phyloP scores from a whole-genome alignment of 2,888 invertebrate genomes.

The Eustalomyia histrio region DNA sequence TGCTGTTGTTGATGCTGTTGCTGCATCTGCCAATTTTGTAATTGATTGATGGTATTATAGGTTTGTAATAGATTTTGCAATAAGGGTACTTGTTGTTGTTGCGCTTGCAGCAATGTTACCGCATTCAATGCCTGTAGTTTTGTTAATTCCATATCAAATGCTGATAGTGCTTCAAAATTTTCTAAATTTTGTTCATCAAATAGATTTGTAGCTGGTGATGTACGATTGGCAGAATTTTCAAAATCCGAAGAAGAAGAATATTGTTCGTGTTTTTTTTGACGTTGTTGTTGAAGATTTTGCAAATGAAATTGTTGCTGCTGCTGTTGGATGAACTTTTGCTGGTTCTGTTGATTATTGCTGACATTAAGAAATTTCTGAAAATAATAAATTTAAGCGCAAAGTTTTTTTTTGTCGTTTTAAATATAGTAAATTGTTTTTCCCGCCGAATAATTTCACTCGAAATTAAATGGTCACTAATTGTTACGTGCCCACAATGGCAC shows the following conservation, averaged over 20 bases:
- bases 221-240: slow-evolving; percentile 58
- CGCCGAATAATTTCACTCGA: too few species aligned
- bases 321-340: slow-evolving; percentile 65
- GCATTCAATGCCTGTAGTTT: slow-evolving; percentile 77
- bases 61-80: slow-evolving; percentile 75
- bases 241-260: slow-evolving; percentile 39
- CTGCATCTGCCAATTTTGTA: slow-evolving; percentile 64
- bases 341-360: slow-evolving; percentile 69
- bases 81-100: slow-evolving; percentile 76
- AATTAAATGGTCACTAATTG: too few species aligned
- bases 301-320: slow-evolving; percentile 65
- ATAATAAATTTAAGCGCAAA: neutral
- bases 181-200: slow-evolving; percentile 68
- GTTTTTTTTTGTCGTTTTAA: too few species aligned
- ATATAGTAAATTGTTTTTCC: too few species aligned
- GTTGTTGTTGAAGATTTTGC: slow-evolving; percentile 68
- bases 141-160: slow-evolving; percentile 75
- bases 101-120: slow-evolving; percentile 75
- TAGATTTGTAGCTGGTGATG: slow-evolving; percentile 64
- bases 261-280: slow-evolving; percentile 67
- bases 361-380: slow-evolving; percentile 75
- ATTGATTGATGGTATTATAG: slow-evolving; percentile 69
- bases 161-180: slow-evolving; percentile 71
- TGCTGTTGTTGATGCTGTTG: slow-evolving; percentile 12
- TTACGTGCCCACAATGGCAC: too few species aligned